Evolutionary conservation across 2,113 vertebrate species (phyloP).

Genomic region (Sinosuthora webbiana): DNA sequence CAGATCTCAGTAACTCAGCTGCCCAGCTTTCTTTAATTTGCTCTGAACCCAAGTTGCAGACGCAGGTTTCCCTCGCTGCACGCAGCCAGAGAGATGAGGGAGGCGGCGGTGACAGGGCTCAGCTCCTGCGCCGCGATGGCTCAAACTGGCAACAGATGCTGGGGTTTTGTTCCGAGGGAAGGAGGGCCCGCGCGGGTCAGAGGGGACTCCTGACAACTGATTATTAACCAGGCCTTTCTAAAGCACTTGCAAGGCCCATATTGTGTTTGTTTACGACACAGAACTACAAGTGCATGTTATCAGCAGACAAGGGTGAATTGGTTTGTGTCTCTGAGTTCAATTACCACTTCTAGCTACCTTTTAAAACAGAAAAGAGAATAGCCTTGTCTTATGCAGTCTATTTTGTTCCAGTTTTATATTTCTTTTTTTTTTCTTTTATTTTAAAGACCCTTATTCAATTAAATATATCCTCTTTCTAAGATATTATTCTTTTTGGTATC

Average conservation of each 20-base stretch:
- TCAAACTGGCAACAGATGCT: not conserved
- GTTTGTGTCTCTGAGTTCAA: not conserved
- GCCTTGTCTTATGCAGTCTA: not conserved
- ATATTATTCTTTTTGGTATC: not conserved
- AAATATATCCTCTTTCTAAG: not conserved
- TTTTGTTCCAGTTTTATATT: not conserved
- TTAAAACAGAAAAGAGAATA: not conserved
- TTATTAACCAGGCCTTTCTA: slow-evolving; percentile 43
- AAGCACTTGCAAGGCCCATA: slow-evolving; percentile 19
- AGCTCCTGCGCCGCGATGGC: not conserved
- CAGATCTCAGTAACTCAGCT: not conserved
- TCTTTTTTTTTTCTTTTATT: not conserved
- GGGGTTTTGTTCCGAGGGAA: slow-evolving; percentile 17
- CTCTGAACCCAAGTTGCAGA: fast-evolving
- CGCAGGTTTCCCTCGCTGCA: fast-evolving
- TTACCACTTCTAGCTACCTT: not conserved
- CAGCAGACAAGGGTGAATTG: not conserved
- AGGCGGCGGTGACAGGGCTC: not conserved
- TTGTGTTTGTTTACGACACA: slow-evolving; percentile 50
- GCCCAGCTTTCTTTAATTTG: not conserved
- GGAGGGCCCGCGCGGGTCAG: not conserved
- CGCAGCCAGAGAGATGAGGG: fast-evolving
- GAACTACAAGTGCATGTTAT: slow-evolving; percentile 16
- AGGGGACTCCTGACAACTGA: slow-evolving; percentile 37
- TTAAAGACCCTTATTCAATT: not conserved